Evolutionary conservation across 2,888 invertebrate genomes (phyloP), one percentile per base, ranked within the genome.

Genomic region (Labia minor): DNA sequence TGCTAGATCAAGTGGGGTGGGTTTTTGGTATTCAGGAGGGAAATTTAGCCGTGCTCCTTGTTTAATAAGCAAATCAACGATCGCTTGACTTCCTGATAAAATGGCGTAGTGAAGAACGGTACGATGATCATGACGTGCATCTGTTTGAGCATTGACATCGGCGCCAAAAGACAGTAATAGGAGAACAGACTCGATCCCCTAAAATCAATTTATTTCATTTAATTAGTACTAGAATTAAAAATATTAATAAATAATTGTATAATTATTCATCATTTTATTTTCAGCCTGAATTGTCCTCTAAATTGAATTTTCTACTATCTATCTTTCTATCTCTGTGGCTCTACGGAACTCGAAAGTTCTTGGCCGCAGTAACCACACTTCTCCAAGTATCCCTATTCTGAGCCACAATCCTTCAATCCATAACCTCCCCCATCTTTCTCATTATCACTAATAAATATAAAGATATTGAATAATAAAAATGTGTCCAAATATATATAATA

Each of bases 91-190:
- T 37, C 90, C 93, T 67, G 89, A 87, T 63, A 92, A 82, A 0
- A 94, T 89, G 1, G 92, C 94, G 76, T 92, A 94, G 75, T 95
- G 94, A 74, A 95, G 81, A 1, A 93, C 92, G 1, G 92, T 92
- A 68, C 94, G 82, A 75, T 86, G 90, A 74, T 94, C 94, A 74
- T 93, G 90, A 68, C 92, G 81, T n/a, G 87, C 86, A 73, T 92
- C 90, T 0, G 92, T 86, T 80, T 89, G 86, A 1, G 90, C 88
- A 77, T 94, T 94, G 1, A 94, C 88, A 73, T 93, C 87, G 0
- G 94, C 95, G 0, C 92, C 92, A 74, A 87, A 84, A 72, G 86
- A 87, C 71, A 93, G 79, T 37, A 95, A 80, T 11, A 92, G 79
- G 67, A 90, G 78, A 0, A 89, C 89, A 0, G 90, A 84, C 65